Percentiles rank a stretch among this genome's conserved stretches.
Evolutionary conservation across 1,140 invertebrate genomes (phyloP).

Genomic region (Lordiphosa clarofinis): DNA sequence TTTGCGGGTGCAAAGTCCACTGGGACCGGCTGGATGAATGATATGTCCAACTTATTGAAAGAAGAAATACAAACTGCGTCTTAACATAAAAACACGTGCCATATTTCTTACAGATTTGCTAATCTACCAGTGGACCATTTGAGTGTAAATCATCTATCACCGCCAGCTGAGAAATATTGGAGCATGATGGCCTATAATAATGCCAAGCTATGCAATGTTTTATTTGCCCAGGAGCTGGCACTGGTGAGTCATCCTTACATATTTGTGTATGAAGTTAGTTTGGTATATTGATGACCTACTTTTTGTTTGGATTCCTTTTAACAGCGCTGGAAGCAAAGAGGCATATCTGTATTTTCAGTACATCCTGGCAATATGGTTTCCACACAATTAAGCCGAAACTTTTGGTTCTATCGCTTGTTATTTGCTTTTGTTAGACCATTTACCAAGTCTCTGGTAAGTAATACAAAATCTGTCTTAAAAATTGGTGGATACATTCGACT

Average conservation of each 20-base stretch:
- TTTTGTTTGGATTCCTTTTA: neutral
- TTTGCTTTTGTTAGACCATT: constrained; percentile 93
- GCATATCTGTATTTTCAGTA: constrained; percentile 89
- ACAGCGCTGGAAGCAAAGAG: constrained; percentile 84
- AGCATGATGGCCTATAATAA: constrained; percentile 93
- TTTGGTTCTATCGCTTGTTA: constrained; percentile 89
- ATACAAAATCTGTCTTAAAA: neutral
- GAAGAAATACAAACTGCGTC: constrained; percentile 41
- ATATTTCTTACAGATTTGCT: constrained; percentile 83
- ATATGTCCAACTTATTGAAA: constrained; percentile 7
- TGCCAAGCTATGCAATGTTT: constrained; percentile 93
- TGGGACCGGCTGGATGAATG: constrained; percentile 31
- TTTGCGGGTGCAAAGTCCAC: constrained; percentile 63
- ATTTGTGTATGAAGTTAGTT: neutral
- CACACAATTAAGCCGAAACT: constrained; percentile 87
- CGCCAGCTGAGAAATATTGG: constrained; percentile 84
- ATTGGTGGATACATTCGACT: neutral
- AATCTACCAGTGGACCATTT: constrained; percentile 80
- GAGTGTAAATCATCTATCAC: constrained; percentile 82
- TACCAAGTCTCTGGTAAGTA: constrained; percentile 94
- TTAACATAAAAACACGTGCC: constrained; percentile 22
- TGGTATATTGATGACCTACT: constrained; percentile 6
- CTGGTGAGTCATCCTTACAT: constrained; percentile 38
- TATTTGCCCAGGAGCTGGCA: constrained; percentile 90
- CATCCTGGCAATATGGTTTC: constrained; percentile 96